These are phyloP conservation scores for Indri indri DNA, from an alignment of 2,113 vertebrate genomes.

Conservation along the genomic window DNA sequence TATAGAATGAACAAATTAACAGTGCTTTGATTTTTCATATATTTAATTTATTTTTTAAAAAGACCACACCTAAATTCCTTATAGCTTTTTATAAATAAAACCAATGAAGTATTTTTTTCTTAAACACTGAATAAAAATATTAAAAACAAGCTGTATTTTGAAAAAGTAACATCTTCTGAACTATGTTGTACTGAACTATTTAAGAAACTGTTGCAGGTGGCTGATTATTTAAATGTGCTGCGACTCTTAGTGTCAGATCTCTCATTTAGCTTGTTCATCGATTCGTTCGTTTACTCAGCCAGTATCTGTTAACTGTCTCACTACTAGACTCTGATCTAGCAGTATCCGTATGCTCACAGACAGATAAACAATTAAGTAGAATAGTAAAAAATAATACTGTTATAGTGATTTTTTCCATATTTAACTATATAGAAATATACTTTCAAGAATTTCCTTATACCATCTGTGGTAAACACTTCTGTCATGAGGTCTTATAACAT, in stretches of 20 bases:
- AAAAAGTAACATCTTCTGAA: background rate
- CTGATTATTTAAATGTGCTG: background rate
- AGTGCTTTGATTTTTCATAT: background rate
- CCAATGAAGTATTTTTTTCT: background rate
- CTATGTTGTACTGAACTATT: background rate
- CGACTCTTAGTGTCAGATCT: background rate
- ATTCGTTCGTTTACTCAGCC: background rate
- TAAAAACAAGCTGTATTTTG: background rate
- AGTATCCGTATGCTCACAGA: background rate
- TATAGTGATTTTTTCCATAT: background rate
- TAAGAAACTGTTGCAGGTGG: background rate
- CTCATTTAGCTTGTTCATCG: background rate
- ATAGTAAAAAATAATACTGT: background rate
- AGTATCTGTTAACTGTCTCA: background rate
- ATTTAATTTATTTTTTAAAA: background rate
- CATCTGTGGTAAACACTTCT: background rate
- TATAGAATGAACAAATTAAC: constrained; percentile 19
- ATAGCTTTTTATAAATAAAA: background rate
- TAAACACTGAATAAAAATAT: background rate
- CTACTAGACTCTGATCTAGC: background rate
- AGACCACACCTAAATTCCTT: background rate
- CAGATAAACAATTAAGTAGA: background rate
- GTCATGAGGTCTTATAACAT: background rate
- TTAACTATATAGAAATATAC: background rate
- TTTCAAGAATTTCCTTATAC: background rate